Evolutionary conservation across 30 jellyfish, hydroid and myxozoan species (phyloP), one percentile per base, ranked within the genome.

Genomic region (Chrysaora quinquecirrha): DNA sequence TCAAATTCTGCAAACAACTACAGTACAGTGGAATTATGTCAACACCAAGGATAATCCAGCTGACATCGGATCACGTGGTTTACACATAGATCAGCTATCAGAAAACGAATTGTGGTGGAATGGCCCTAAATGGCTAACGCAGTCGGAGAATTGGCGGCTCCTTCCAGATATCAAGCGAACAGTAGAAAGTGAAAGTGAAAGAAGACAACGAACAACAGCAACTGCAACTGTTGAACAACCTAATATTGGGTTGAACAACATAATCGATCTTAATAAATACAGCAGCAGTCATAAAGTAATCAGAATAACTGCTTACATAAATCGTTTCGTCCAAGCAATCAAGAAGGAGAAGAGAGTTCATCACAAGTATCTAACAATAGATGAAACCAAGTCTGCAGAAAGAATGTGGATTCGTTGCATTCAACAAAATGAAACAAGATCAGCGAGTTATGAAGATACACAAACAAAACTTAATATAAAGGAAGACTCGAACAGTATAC

Each of bases 51-150:
- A 23, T 16, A 75, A 75, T 30, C 84, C 85, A 20, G 87, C 87
- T 4, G 87, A 75, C 84, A 9, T 75, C 4, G 87, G 84, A 56
- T 6, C 61, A 9, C 48, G 87, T 48, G 83, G 85, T 2, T 48
- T 61, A 30, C 48, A 64, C 11, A 14, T 78, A 11, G 83, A 10
- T 7, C 12, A 71, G 27, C 76, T 71, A 9, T 27, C 30, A 47
- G 28, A n/a, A n/a, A n/a, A n/a, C n/a, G n/a, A n/a, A n/a, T n/a
- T n/a, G n/a, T n/a, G n/a, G n/a, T n/a, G n/a, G n/a, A n/a, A 20
- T n/a, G 85, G 87, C 3, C 84, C 87, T 3, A 50, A 10, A 10
- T 75, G 84, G 87, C 32, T 52, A 2, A 75, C 61, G 50, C 24
- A 23, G 9, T 7, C 18, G 49, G 64, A 56, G 24, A 29, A 12